These are phyloP conservation scores for Papilio elwesi DNA, from an alignment of 2,888 invertebrate species.

Conservation along the genomic window DNA sequence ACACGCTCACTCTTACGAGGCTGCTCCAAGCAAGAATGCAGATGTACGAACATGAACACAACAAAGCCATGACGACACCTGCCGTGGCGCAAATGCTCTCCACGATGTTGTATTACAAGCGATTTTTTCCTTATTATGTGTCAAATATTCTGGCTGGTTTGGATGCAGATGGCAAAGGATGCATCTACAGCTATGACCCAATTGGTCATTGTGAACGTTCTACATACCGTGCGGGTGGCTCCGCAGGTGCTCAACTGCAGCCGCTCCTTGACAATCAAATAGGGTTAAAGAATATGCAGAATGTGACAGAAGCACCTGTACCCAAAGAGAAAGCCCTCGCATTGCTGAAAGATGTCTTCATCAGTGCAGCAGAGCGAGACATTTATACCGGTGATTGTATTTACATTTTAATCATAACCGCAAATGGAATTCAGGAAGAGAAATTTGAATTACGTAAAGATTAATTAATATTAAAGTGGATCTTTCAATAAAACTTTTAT, in stretches of 20 bases:
- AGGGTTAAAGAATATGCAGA: slow-evolving; percentile 94
- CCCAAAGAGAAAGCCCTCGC: slow-evolving; percentile 92
- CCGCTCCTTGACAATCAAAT: slow-evolving; percentile 98
- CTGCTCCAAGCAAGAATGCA: slow-evolving; percentile 94
- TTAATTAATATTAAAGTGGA: slow-evolving; percentile 82
- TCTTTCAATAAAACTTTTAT: slow-evolving; percentile 49
- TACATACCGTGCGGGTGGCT: slow-evolving; percentile 94
- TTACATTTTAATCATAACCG: slow-evolving; percentile 93
- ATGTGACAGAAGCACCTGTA: slow-evolving; percentile 86
- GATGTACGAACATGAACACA: slow-evolving; percentile 97
- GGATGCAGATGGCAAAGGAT: slow-evolving; percentile 96
- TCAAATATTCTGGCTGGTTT: slow-evolving; percentile 97
- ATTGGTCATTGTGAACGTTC: slow-evolving; percentile 96
- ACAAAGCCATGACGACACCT: slow-evolving; percentile 95
- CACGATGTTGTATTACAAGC: slow-evolving; percentile 96
- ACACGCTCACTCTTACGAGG: slow-evolving; percentile 95
- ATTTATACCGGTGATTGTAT: slow-evolving; percentile 98
- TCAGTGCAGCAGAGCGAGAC: slow-evolving; percentile 98
- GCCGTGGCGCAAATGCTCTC: slow-evolving; percentile 98
- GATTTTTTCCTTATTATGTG: slow-evolving; percentile 99
- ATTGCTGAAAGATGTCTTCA: slow-evolving; percentile 97
- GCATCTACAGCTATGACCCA: slow-evolving; percentile 98
- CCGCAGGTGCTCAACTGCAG: slow-evolving; percentile 94
- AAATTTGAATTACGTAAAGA: slow-evolving; percentile 94
- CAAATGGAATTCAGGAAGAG: slow-evolving; percentile 90